Evolutionary conservation across 2,113 vertebrate genomes (phyloP).

Genomic region (Typhlomys cinereus): DNA sequence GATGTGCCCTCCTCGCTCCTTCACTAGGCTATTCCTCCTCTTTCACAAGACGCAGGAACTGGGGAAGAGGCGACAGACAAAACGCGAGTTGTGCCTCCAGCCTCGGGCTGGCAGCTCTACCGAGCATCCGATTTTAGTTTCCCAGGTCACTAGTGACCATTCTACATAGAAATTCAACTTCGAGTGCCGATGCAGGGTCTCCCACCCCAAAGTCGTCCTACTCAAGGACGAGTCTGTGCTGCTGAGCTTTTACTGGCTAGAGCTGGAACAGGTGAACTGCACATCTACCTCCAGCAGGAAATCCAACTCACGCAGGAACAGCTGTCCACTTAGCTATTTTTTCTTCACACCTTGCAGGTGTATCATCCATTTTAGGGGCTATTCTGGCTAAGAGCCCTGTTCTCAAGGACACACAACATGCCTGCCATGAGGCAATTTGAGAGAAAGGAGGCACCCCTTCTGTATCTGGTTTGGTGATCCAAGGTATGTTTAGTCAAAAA

Average conservation of each 20-base stretch:
- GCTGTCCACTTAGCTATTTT: too few species aligned
- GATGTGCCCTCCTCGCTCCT: not conserved
- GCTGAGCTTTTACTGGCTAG: too few species aligned
- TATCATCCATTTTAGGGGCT: too few species aligned
- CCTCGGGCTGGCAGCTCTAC: not conserved
- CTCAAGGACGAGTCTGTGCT: not conserved
- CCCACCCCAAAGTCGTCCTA: not conserved
- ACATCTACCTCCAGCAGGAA: too few species aligned
- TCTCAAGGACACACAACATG: not conserved
- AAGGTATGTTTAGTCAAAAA: not conserved
- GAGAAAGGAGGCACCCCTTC: not conserved
- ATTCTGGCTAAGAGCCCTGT: not conserved
- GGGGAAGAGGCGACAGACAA: not conserved
- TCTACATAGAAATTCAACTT: not conserved
- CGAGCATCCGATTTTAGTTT: not conserved
- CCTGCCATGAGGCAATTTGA: not conserved
- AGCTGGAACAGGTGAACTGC: too few species aligned
- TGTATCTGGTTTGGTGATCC: not conserved
- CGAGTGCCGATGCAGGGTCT: not conserved
- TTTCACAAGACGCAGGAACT: not conserved
- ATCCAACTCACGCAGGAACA: too few species aligned
- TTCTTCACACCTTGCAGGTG: too few species aligned
- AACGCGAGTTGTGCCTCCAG: not conserved
- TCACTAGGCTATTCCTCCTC: not conserved
- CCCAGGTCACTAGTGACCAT: not conserved